Base-by-base conservation (phyloP, 2,888 invertebrate species). In the Falcaria lacertinaria region DNA sequence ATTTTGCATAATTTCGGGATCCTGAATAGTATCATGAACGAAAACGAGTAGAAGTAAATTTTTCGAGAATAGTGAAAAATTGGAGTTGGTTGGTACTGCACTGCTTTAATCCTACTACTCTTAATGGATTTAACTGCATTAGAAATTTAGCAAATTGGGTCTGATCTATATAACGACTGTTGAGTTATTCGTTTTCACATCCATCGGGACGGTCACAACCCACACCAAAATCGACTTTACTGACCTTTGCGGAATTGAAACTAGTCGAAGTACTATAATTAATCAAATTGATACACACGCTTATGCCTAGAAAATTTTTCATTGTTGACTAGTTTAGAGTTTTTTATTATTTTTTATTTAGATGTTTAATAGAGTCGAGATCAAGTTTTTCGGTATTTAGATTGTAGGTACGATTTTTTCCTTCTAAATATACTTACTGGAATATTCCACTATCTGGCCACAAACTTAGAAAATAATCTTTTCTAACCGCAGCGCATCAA, bases 91-190 rank as follows among this genome's bases (percentile, higher is more conserved):
- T n/a, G n/a, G n/a, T n/a, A n/a, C n/a, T n/a, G n/a, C n/a, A 57
- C 57, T 52, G 56, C 54, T 64, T 47, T 40, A 51, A 1, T 19
- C 47, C 51, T 48, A 64, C 68, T 60, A 54, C 64, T 70, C 62
- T 54, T 37, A 14, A 13, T 56, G 47, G 54, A 50, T 62, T 57
- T 51, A 11, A 28, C 28, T 28, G 56, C 57, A 60, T 67, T 64
- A 67, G 65, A 66, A 69, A 73, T 58, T 50, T 51, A 40, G 42
- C 39, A 43, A 72, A 73, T 69, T 70, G 54, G 78, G 78, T 74
- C 74, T 64, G 58, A 62, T 57, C 57, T 50, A 51, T 57, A 48
- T 74, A 74, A 71, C 69, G 61, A 70, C 64, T 48, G 36, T 51
- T 48, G 55, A 59, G 60, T 63, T 60, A 69, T 68, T 64, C 60